A percentile compares a stretch with the other conserved stretches of the same genome.
Conservation (phyloP, 2,797 vertebrate species). For the Phalloptychus januarius region DNA sequence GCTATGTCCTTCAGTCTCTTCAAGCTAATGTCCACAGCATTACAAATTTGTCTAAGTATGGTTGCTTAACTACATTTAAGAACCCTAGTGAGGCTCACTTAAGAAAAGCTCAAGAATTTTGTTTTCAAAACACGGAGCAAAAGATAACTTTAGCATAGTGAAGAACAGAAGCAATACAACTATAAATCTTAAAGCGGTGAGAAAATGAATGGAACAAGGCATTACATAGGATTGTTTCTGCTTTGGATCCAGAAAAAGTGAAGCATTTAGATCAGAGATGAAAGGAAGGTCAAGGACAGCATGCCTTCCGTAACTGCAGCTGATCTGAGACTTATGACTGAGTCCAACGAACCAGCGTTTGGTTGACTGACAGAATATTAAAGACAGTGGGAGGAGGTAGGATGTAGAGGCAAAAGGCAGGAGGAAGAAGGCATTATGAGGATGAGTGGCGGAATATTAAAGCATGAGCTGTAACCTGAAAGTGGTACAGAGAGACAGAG, state of each 20-base stretch:
- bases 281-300: slow-evolving; percentile 51
- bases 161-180: not conserved
- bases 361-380: slow-evolving; percentile 50
- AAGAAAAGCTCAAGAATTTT: not conserved
- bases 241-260: slow-evolving; percentile 10
- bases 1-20: not conserved
- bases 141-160: not conserved
- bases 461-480: slow-evolving; percentile 40
- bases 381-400: slow-evolving; percentile 27
- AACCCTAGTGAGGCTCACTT: not conserved
- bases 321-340: slow-evolving; percentile 45
- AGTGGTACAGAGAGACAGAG: slow-evolving; percentile 37
- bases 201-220: not conserved
- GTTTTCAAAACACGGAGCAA: not conserved
- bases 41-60: not conserved
- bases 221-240: not conserved
- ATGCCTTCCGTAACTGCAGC: slow-evolving; percentile 13
- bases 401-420: slow-evolving; percentile 4
- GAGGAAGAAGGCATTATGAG: slow-evolving; percentile 17
- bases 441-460: slow-evolving; percentile 55
- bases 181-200: slow-evolving; percentile 2
- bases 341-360: slow-evolving; percentile 5
- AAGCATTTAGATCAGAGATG: slow-evolving; percentile 17
- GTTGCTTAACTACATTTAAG: not conserved
- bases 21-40: not conserved